Evolutionary conservation across 2,888 invertebrate species (phyloP).

Genomic region (Yponomeuta malinellus): DNA sequence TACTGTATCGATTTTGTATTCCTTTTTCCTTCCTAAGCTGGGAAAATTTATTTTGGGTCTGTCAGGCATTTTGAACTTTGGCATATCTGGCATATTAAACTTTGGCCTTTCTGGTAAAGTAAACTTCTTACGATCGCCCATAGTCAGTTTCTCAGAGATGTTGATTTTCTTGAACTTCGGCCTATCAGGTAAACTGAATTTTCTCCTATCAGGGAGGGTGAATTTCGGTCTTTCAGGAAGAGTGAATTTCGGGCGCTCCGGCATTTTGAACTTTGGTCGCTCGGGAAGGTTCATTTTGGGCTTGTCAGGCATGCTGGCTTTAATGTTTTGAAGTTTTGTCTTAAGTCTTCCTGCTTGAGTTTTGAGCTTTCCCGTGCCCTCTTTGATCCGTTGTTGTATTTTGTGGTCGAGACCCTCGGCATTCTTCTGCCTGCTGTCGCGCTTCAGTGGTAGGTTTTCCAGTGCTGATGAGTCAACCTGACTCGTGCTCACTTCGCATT

Average conservation of each 20-base stretch:
- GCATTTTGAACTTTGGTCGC: constrained; percentile 63
- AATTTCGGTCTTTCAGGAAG: constrained; percentile 74
- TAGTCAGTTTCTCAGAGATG: constrained; percentile 70
- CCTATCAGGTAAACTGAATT: constrained; percentile 79
- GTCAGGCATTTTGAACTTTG: constrained; percentile 77
- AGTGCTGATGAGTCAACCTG: constrained; percentile 81
- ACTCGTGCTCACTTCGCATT: constrained; percentile 79
- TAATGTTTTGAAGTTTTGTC: constrained; percentile 78
- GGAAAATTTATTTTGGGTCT: constrained; percentile 79
- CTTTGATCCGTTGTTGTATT: constrained; percentile 80
- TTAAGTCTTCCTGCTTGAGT: constrained; percentile 83
- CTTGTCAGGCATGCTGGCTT: constrained; percentile 71
- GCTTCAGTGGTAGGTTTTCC: constrained; percentile 78
- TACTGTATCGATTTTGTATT: constrained; percentile 49
- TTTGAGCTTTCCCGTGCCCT: constrained; percentile 82
- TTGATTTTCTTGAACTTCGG: constrained; percentile 70
- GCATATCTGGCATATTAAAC: constrained; percentile 70
- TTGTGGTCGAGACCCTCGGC: constrained; percentile 69
- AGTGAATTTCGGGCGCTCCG: constrained; percentile 74
- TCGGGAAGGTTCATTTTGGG: constrained; percentile 77
- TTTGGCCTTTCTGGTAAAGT: constrained; percentile 77
- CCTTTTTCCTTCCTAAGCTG: constrained; percentile 74
- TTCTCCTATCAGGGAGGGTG: constrained; percentile 74
- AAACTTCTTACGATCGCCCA: constrained; percentile 78
- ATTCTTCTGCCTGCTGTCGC: constrained; percentile 72